These are phyloP conservation scores for Cephonodes hylas DNA, from an alignment of 2,888 invertebrate species.

Conservation along the genomic window DNA sequence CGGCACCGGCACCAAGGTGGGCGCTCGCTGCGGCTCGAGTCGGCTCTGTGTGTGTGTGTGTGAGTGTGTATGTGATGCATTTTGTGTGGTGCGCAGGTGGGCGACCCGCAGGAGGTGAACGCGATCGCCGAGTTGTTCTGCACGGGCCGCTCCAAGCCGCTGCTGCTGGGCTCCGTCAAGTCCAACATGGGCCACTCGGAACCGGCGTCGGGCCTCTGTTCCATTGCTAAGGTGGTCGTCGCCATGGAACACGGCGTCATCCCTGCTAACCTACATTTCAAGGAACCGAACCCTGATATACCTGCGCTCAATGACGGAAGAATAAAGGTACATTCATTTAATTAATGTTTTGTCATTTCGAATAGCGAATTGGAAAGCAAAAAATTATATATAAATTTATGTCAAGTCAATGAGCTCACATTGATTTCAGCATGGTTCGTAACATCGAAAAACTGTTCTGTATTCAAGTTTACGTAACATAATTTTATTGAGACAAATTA, in stretches of 20 bases:
- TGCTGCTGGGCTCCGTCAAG: constrained; percentile 97
- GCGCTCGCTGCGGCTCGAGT: no score
- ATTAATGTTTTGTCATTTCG: not conserved
- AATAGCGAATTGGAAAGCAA: no score
- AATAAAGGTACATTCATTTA: constrained; percentile 82
- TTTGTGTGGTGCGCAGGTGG: constrained; percentile 77
- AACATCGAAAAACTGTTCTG: no score
- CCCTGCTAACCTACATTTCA: constrained; percentile 95
- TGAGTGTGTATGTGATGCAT: not conserved
- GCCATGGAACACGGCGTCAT: constrained; percentile 95
- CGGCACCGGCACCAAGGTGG: constrained; percentile 97
- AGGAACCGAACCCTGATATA: constrained; percentile 92
- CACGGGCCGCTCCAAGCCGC: constrained; percentile 87
- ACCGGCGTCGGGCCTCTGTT: constrained; percentile 94
- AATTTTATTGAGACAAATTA: no score
- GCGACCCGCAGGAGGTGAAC: constrained; percentile 99
- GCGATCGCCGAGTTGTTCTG: constrained; percentile 96
- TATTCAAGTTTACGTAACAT: no score
- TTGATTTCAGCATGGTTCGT: no score
- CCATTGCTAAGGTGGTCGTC: constrained; percentile 92
- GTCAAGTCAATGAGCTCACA: no score
- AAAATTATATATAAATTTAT: no score
- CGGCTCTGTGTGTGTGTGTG: not conserved
- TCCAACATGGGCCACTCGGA: constrained; percentile 99
- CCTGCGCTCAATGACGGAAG: constrained; percentile 94